These are phyloP conservation scores for Potamarius usumacintae DNA, from an alignment of 2,113 vertebrate genomes.

Conservation along the genomic window DNA sequence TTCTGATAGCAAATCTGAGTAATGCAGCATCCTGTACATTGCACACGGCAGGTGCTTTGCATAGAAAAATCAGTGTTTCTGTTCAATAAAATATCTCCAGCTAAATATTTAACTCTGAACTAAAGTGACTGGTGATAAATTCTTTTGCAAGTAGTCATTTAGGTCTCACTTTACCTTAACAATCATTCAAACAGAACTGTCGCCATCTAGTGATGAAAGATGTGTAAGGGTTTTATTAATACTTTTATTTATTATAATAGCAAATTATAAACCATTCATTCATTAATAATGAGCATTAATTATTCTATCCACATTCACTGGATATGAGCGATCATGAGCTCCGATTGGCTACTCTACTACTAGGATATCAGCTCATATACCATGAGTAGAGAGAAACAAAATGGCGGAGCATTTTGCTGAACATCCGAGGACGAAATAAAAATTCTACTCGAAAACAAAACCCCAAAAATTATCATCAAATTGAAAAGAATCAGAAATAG, in stretches of 20 bases:
- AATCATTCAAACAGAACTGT: background rate
- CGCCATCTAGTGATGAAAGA: conserved; percentile 24
- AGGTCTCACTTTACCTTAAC: no score
- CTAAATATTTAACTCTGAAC: background rate
- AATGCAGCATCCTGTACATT: background rate
- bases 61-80: background rate
- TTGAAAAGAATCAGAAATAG: no score
- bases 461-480: no score
- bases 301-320: no score
- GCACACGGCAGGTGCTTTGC: background rate
- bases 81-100: background rate
- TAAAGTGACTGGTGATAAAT: background rate
- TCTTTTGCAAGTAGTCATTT: background rate
- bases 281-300: no score
- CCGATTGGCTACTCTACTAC: no score
- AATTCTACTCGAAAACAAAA: no score
- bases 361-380: no score
- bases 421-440: no score
- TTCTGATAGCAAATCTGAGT: background rate
- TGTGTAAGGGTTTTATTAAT: background rate
- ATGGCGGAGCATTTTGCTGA: no score
- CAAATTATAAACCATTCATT: background rate
- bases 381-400: no score
- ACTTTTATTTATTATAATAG: background rate
- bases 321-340: no score